Evolutionary conservation across 2,797 vertebrate genomes (phyloP).

Genomic region (Myotis planiceps): DNA sequence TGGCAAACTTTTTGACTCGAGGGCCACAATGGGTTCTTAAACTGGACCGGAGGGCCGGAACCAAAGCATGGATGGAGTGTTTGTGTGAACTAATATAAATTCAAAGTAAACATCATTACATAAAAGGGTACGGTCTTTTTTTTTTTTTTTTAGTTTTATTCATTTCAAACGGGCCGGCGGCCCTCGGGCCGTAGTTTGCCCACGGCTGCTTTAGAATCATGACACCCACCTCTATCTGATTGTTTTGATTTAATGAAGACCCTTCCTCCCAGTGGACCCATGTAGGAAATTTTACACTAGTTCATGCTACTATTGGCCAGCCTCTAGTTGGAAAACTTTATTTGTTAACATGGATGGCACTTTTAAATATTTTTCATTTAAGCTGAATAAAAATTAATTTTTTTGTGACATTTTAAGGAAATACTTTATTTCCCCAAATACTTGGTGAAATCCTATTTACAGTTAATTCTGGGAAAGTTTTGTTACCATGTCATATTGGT

Average conservation of each 20-base stretch:
- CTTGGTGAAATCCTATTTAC: background rate
- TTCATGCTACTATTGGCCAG: background rate
- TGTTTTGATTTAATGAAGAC: background rate
- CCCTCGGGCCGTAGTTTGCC: too few relatives aligned
- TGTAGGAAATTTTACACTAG: background rate
- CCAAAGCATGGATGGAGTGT: too few relatives aligned
- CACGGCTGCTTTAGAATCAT: background rate
- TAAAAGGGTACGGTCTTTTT: too few relatives aligned
- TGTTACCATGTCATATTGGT: background rate
- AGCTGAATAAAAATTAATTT: background rate
- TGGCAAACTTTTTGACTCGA: too few relatives aligned
- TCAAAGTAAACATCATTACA: too few relatives aligned
- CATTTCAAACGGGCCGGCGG: too few relatives aligned
- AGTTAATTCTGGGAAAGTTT: background rate
- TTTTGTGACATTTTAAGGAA: conserved; percentile 22
- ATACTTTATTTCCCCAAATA: background rate
- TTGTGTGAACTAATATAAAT: too few relatives aligned
- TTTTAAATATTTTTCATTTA: background rate
- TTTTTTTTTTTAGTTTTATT: too few relatives aligned
- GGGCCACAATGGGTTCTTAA: too few relatives aligned
- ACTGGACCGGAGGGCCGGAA: too few relatives aligned
- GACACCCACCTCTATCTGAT: fast-evolving
- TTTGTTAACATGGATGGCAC: background rate
- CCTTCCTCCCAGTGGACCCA: background rate
- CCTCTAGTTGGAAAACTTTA: background rate